Base-by-base conservation (phyloP, 2,888 invertebrate genomes). In the Elegia similella region DNA sequence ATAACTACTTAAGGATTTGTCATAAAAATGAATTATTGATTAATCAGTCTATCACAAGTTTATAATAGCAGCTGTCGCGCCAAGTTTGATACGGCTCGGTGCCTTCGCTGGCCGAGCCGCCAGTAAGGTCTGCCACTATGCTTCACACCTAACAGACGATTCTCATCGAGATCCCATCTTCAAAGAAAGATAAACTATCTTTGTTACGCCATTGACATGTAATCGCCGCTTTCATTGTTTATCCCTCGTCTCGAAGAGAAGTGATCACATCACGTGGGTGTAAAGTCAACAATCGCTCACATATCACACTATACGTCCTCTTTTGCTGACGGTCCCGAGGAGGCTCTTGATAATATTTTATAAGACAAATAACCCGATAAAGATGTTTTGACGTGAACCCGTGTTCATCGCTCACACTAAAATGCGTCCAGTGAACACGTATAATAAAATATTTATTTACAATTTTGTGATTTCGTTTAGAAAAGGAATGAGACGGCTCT, bases 321-420 rank as follows among this genome's bases (percentile, higher is more conserved):
- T 89, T 89, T 88, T 88, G 90, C 91, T 90, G 89, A 89, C 88
- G 88, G 80, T 90, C 84, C 87, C 82, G 81, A 84, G 83, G 86
- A 86, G 87, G 84, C 89, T 84, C 90, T 90, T 83, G 89, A 91
- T 90, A 89, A 89, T 89, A 90, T 90, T 91, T 90, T 89, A 89
- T 90, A 91, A 91, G 90, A 91, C 91, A 91, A 91, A 90, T 90
- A 91, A 90, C 89, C 86, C 84, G 90, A 91, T 91, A 90, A 90
- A 91, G 89, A 91, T 90, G 89, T 91, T 91, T 88, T 91, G 91
- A 91, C 91, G 86, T 88, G 90, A 85, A 91, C 87, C 90, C 85
- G 84, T 90, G 90, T 91, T 88, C 90, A 88, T 88, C 88, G 89
- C 88, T 89, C 88, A 89, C 87, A 89, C 89, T 84, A 87, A 89